phyloP scores from a whole-genome alignment of 2,888 invertebrate genomes.

The Dendrolimus houi region DNA sequence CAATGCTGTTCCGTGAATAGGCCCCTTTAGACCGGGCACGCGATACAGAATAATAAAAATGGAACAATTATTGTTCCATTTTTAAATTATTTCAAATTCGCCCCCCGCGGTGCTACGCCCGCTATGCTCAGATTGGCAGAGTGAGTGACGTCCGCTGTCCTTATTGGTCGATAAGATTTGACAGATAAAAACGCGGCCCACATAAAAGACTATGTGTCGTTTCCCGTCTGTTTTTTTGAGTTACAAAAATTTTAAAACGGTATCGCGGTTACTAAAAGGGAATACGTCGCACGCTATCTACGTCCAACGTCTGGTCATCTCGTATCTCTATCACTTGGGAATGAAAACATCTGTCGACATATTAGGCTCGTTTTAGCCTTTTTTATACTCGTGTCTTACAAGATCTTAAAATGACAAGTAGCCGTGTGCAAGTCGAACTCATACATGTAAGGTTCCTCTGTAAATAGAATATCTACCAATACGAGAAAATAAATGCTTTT shows the following conservation, averaged over 20 bases:
- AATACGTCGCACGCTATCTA: conserved; percentile 29
- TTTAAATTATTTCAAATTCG: conserved; percentile 45
- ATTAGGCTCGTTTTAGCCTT: conserved; percentile 12
- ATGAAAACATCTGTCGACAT: conserved; percentile 70
- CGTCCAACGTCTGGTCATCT: conserved; percentile 31
- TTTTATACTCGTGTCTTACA: too few relatives aligned
- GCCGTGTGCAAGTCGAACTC: too few relatives aligned
- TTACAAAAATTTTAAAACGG: conserved; percentile 62
- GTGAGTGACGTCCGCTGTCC: conserved; percentile 73
- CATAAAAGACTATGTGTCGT: conserved; percentile 65
- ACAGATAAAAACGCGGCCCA: conserved; percentile 66
- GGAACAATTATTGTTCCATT: conserved; percentile 30
- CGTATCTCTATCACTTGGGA: conserved; percentile 59
- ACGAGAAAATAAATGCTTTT: too few relatives aligned
- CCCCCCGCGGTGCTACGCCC: conserved; percentile 63
- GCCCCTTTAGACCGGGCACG: conserved; percentile 27
- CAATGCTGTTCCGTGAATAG: too few relatives aligned
- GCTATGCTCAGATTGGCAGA: conserved; percentile 64
- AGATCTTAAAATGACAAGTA: too few relatives aligned
- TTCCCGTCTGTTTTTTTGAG: conserved; percentile 51
- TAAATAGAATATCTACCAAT: too few relatives aligned
- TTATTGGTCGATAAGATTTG: conserved; percentile 73
- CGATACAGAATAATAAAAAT: conserved; percentile 54
- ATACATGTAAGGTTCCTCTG: too few relatives aligned
- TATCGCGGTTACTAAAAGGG: conserved; percentile 53